Conservation (phyloP, 2,888 invertebrate species). For the Nycteola revayana region DNA sequence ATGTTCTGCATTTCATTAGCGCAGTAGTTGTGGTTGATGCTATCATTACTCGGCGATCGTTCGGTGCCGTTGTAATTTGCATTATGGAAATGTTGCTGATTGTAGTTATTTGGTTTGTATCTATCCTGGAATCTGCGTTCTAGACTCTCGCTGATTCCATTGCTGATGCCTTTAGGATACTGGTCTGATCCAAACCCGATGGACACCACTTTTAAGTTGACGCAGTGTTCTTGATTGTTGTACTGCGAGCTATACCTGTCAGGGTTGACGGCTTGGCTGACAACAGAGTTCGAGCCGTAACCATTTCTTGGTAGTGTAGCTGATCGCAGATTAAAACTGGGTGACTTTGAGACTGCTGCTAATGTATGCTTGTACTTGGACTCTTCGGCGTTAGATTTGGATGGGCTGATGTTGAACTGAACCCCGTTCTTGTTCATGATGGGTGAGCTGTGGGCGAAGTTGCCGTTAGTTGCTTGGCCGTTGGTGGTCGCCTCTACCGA, state of each 20-base stretch:
- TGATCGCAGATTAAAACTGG: slow-evolving; percentile 80
- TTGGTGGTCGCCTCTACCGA: slow-evolving; percentile 48
- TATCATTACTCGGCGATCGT: slow-evolving; percentile 70
- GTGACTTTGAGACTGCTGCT: slow-evolving; percentile 66
- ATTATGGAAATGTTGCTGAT: slow-evolving; percentile 67
- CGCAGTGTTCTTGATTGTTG: slow-evolving; percentile 78
- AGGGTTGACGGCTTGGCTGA: slow-evolving; percentile 68
- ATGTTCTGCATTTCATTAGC: slow-evolving; percentile 70
- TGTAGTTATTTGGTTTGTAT: slow-evolving; percentile 70
- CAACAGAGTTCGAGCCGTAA: slow-evolving; percentile 68
- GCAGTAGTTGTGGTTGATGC: slow-evolving; percentile 72
- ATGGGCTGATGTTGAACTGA: slow-evolving; percentile 77
- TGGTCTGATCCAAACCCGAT: slow-evolving; percentile 83
- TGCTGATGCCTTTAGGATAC: slow-evolving; percentile 79
- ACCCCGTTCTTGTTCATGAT: slow-evolving; percentile 81
- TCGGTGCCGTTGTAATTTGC: slow-evolving; percentile 67
- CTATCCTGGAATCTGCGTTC: slow-evolving; percentile 77
- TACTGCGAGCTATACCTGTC: slow-evolving; percentile 78
- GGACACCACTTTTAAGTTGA: slow-evolving; percentile 83
- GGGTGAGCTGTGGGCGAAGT: slow-evolving; percentile 75
- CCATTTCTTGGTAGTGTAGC: slow-evolving; percentile 88
- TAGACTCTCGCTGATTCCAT: slow-evolving; percentile 68
- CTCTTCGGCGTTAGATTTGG: slow-evolving; percentile 71
- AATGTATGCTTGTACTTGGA: slow-evolving; percentile 68
- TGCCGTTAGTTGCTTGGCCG: slow-evolving; percentile 54